Base-by-base conservation (phyloP, 2,888 invertebrate species). In the Tiphia femorata region DNA sequence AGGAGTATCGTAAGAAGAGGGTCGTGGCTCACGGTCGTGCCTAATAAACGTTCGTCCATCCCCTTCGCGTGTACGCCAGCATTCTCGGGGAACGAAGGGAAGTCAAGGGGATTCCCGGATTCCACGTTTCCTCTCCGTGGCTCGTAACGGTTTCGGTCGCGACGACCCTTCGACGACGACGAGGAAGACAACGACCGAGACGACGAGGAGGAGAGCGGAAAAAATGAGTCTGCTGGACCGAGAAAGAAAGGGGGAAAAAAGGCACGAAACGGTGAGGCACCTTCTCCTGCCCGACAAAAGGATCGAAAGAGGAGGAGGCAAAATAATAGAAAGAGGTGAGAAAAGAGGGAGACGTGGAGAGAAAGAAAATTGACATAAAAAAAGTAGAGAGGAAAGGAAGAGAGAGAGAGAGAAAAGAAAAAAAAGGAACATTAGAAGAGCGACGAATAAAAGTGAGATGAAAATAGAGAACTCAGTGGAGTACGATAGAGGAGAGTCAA, bases 31-130 rank as follows among this genome's bases (percentile, higher is more conserved):
- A 14, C 33, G 55, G 47, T 49, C 57, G 43, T 55, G 62, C 49
- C 54, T 62, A 70, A 72, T 73, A 72, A 73, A 72, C 67, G 63
- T 60, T 58, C 44, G 49, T 60, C 61, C 55, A 40, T 67, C 58
- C 55, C 48, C 27, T 27, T 58, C 53, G 49, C 59, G 49, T 62
- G 52, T 65, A 12, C 27, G 8, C 29, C 29, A 59, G 20, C 51
- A 61, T 64, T 62, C 61, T 62, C 21, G 25, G 47, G n/a, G 49
- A 21, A 10, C 54, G 30, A 41, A 46, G 47, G 33, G 19, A 37
- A 25, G 38, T 60, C 53, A 46, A 47, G 40, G 56, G 47, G 58
- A 68, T 71, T 68, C 62, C 63, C 49, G 58, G 40, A 70, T 70
- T 68, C 62, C 56, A 10, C 29, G 33, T 35, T 42, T 44, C 37